phyloP scores from a whole-genome alignment of 2,888 invertebrate genomes.

The Drosophila phalerata region DNA sequence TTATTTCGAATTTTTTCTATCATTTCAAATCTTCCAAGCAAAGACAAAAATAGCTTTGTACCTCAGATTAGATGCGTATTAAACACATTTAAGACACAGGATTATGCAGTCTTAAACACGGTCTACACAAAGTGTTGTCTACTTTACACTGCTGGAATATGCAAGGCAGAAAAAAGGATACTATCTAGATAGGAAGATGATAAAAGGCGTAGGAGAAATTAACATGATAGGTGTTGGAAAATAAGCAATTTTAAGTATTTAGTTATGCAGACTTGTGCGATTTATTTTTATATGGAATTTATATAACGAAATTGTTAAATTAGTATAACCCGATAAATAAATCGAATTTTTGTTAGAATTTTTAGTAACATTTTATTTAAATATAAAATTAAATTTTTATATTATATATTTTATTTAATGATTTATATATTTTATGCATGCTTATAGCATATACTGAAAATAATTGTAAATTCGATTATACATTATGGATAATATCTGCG shows the following conservation, averaged over 20 bases:
- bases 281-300: no score
- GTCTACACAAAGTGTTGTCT: constrained; percentile 24
- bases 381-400: no score
- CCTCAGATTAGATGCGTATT: constrained; percentile 53
- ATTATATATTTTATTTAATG: no score
- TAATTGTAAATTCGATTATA: no score
- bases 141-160: constrained; percentile 18
- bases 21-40: constrained; percentile 18
- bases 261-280: no score
- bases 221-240: background rate
- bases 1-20: constrained; percentile 16
- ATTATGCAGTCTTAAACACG: constrained; percentile 38
- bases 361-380: no score
- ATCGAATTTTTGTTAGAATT: no score
- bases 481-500: background rate
- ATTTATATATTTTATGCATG: no score
- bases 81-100: constrained; percentile 39
- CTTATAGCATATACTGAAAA: no score
- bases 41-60: constrained; percentile 27
- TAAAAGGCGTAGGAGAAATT: background rate
- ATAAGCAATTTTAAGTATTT: background rate
- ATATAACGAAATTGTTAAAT: no score
- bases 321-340: no score
- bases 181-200: background rate
- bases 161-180: background rate